A percentile compares a stretch with the other conserved stretches of the same genome.
Evolutionary conservation across 2,113 vertebrate species (phyloP).

Genomic region (Sturnus vulgaris): DNA sequence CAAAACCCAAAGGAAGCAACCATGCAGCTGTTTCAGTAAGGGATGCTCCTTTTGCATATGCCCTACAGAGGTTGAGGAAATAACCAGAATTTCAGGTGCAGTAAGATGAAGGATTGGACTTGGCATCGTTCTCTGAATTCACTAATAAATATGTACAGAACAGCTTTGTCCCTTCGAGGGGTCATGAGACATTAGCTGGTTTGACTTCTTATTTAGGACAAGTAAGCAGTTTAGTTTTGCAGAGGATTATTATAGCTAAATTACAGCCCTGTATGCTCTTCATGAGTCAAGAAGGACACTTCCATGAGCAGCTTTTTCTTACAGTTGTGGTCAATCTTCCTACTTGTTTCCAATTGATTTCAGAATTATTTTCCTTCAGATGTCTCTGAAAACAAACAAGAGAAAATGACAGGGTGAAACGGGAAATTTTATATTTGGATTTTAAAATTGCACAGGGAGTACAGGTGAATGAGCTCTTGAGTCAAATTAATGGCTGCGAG

Average conservation of each 20-base stretch:
- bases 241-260: neutral
- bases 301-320: neutral
- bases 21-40: neutral
- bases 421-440: neutral
- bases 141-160: conserved; percentile 19
- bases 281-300: neutral
- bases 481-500: neutral
- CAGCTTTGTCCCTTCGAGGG: neutral
- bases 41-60: neutral
- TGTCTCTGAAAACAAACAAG: conserved; percentile 62
- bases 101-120: neutral
- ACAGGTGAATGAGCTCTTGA: neutral
- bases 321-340: neutral
- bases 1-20: neutral
- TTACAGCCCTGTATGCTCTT: neutral
- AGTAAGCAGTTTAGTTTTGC: conserved; percentile 14
- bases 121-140: neutral
- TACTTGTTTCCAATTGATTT: conserved; percentile 1
- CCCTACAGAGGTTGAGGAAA: neutral
- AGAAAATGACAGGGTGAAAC: neutral
- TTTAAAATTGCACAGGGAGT: neutral
- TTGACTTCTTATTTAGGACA: conserved; percentile 15
- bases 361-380: conserved; percentile 52
- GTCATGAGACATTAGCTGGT: neutral
- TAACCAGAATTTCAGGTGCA: neutral